Base-by-base conservation (phyloP, 2,888 invertebrate genomes). In the Chaitophorus viminalis region DNA sequence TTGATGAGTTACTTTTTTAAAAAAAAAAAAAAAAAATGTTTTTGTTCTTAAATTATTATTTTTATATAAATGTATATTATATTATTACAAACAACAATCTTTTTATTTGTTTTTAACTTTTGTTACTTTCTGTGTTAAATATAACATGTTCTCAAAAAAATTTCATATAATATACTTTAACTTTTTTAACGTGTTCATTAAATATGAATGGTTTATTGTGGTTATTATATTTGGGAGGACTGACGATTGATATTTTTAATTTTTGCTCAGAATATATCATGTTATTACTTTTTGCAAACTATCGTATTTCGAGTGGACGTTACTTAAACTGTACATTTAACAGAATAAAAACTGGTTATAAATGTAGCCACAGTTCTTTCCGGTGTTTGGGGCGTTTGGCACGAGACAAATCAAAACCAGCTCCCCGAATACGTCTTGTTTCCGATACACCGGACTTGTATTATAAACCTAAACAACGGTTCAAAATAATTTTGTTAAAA, bases 141-240 rank as follows among this genome's bases (percentile, higher is more conserved):
- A 29, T 68, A 29, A 29, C 14, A 46, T 14, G 14, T 11, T 11
- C 14, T 14, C 14, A 46, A 46, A 46, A 46, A 11, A 11, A 14
- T 46, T 68, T n/a, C 25, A 74, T 74, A 25, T 3, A 25, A 36
- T 74, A 74, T 2, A 21, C 36, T 36, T 36, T 8, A 25, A n/a
- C 68, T 65, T 17, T n/a, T 60, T 31, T 83, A 39, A 39, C 65
- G 36, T 65, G 60, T 36, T 39, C 75, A 85, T 85, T 52, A 77
- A 65, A 85, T 84, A 29, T 68, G 25, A 76, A 77, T 77, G n/a
- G 46, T 75, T 33, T 25, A 77, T 68, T 85, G 76, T 85, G 84
- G 77, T 77, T 76, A n/a, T n/a, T n/a, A 77, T 76, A 18, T 85
- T 68, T 65, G n/a, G 65, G 68, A 84, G 77, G 84, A 85, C 84